A percentile compares a stretch with the other conserved stretches of the same genome.
Conservation (phyloP, 2,797 vertebrate genomes). For the Chiloscyllium punctatum region DNA sequence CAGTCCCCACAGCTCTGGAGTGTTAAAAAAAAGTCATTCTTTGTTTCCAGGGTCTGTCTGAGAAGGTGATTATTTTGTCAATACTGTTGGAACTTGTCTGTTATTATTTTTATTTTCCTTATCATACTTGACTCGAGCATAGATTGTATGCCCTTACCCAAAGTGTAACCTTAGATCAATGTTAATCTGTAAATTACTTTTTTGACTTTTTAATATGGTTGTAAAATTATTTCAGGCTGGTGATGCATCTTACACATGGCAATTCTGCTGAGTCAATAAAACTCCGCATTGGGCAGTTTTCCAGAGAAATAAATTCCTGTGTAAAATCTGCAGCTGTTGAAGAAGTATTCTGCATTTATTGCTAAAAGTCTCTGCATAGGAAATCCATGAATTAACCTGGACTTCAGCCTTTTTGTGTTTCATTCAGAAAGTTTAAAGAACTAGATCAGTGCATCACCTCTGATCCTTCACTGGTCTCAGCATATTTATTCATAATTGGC, state of each 20-base stretch:
- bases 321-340: not conserved
- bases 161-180: not conserved
- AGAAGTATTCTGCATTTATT: not conserved
- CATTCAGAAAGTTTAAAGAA: slow-evolving; percentile 7
- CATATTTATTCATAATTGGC: not conserved
- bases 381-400: not conserved
- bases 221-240: not conserved
- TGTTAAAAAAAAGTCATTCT: no score
- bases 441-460: not conserved
- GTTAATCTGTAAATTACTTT: not conserved
- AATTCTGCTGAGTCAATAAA: not conserved
- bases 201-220: not conserved
- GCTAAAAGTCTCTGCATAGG: not conserved
- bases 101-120: not conserved
- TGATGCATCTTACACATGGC: not conserved
- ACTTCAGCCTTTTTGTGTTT: not conserved
- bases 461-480: not conserved
- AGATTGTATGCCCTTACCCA: not conserved
- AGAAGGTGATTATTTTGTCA: not conserved
- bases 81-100: not conserved
- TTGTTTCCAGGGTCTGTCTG: no score
- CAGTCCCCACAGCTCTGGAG: no score
- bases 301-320: slow-evolving; percentile 2
- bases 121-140: not conserved
- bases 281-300: not conserved